These are phyloP conservation scores for Drosophila funebris DNA, from an alignment of 1,140 invertebrate species.

Conservation along the genomic window DNA sequence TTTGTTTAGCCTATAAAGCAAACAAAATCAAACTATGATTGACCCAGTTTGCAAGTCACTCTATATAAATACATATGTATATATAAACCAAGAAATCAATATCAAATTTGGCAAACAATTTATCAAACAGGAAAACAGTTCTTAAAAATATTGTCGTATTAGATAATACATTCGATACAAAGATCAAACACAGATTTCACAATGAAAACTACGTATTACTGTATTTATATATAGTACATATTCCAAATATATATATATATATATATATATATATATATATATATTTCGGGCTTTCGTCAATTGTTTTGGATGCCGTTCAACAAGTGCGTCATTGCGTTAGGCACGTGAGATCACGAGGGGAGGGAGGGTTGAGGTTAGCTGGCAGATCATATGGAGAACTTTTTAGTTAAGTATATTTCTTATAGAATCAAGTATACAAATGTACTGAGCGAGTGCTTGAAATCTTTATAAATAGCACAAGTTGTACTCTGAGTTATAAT, in stretches of 20 bases:
- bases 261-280: not conserved
- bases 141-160: constrained; percentile 2
- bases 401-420: not conserved
- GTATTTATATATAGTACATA: no score
- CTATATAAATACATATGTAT: no score
- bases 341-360: constrained; percentile 20
- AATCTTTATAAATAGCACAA: constrained; percentile 21
- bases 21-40: constrained; percentile 34
- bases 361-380: not conserved
- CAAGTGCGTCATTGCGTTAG: constrained; percentile 31
- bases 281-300: constrained; percentile 27
- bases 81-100: not conserved
- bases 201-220: constrained; percentile 7
- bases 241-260: not conserved
- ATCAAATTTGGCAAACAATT: constrained; percentile 7
- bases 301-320: constrained; percentile 31
- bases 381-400: constrained; percentile 19
- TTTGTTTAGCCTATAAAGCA: not conserved
- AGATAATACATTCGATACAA: constrained; percentile 19
- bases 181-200: constrained; percentile 5
- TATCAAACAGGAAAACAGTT: not conserved
- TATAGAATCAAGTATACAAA: not conserved
- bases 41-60: constrained; percentile 54
- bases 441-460: not conserved
- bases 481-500: constrained; percentile 15